Conservation (phyloP, 2,797 vertebrate genomes). For the Danio kyathit region DNA sequence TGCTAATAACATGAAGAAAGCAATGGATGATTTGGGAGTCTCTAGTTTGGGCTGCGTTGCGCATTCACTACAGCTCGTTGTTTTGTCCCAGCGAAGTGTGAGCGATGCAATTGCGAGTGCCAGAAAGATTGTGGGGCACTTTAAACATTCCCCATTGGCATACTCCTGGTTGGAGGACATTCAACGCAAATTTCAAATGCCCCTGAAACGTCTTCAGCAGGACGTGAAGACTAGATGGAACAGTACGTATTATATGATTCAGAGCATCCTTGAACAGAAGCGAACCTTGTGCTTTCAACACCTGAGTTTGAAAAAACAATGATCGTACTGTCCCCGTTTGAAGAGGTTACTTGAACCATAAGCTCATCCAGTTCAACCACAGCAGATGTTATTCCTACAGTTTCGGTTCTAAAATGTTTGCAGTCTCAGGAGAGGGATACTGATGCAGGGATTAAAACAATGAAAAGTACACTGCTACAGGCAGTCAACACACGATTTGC, state of each 20-base stretch:
- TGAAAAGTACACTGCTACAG: no score
- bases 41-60: not conserved
- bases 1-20: no score
- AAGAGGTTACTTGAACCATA: not conserved
- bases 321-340: not conserved
- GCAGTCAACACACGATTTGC: no score
- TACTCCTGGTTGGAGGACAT: not conserved
- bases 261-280: slow-evolving; percentile 11
- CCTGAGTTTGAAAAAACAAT: not conserved
- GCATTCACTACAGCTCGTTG: not conserved
- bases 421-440: not conserved
- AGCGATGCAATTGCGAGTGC: not conserved
- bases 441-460: not conserved
- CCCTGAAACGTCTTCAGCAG: not conserved
- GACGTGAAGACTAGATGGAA: not conserved
- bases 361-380: not conserved
- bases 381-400: not conserved
- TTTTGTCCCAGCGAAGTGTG: not conserved
- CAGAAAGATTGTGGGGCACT: not conserved
- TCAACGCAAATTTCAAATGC: slow-evolving; percentile 3
- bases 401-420: not conserved
- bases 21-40: no score
- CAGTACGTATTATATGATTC: not conserved
- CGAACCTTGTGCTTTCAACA: no score
- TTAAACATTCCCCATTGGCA: not conserved